Evolutionary conservation across 2,888 invertebrate genomes (phyloP), one percentile per base, ranked within the genome.

Genomic region (Melanostoma mellinum): DNA sequence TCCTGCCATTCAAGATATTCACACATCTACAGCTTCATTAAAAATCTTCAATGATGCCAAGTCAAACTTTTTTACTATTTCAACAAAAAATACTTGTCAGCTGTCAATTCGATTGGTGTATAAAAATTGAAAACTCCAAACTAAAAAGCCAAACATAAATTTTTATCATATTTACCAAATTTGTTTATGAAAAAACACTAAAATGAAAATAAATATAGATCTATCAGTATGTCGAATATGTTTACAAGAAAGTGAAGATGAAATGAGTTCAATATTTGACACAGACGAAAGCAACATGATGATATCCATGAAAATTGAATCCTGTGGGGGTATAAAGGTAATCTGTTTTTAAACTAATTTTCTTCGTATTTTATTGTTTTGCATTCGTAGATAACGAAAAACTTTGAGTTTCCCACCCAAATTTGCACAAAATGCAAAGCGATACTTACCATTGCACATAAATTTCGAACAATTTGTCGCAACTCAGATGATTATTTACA

Each of bases 391-490:
- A 87, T 90, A 48, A 86, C 87, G 33, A 86, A 73, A 61, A 85
- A 88, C 33, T 85, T 86, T 2, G 88, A 90, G 40, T 76, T 91
- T 8, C 89, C 91, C 0, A 88, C 88, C n/a, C 87, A 88, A 63
- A 91, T 90, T 3, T 91, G 89, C 60, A 79, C 85, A 0, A 88
- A 88, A 48, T 90, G 90, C 61, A 85, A 89, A 6, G 87, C 87
- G 0, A 88, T 90, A 56, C 72, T 91, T 4, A 87, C 87, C 2
- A 86, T 90, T 6, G 89, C 91, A 0, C 88, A 89, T 75, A 90
- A 90, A 63, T 91, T 91, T 85, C 89, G 89, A 2, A 87, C 87
- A 63, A 89, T 90, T 56, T 91, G 91, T 44, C 88, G 89, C 48
- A 89, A 88, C 52, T 90, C 91, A 0, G 88, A 91, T 80, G 87